phyloP scores from a whole-genome alignment of 2,113 vertebrate genomes.

The Mastomys natalensis region DNA sequence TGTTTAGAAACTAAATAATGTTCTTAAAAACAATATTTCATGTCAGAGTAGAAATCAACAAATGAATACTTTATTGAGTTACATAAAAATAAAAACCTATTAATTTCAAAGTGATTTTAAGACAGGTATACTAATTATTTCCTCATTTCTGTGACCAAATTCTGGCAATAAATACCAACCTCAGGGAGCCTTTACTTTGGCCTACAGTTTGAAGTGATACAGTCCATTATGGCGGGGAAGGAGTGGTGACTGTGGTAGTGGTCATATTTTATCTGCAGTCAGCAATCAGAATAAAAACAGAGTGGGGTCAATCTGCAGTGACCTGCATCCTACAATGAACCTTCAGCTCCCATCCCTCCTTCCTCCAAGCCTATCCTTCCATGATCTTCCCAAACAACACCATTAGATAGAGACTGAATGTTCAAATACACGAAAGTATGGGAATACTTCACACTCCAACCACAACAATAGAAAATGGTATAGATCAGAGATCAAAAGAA shows the following conservation, averaged over 20 bases:
- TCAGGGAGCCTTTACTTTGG: not conserved
- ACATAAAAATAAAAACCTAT: not conserved
- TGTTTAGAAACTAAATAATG: conserved; percentile 20
- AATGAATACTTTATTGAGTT: not conserved
- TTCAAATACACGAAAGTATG: not conserved
- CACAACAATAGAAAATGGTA: not conserved
- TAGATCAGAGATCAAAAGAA: not conserved
- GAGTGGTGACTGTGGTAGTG: not conserved
- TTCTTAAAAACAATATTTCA: not conserved
- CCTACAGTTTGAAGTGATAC: not conserved
- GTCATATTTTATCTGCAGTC: no score
- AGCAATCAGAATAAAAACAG: not conserved
- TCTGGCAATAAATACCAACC: not conserved
- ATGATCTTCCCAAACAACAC: not conserved
- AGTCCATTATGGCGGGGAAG: no score
- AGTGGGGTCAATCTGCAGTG: no score
- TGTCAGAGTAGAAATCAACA: not conserved
- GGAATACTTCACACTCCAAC: no score
- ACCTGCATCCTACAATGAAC: not conserved
- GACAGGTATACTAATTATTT: not conserved
- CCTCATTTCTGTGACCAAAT: not conserved
- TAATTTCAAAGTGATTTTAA: not conserved
- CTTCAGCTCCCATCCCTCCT: not conserved
- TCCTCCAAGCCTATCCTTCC: no score
- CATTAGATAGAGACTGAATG: no score